phyloP scores from a whole-genome alignment of 2,888 invertebrate species.

The Ennomos fuscantarius region DNA sequence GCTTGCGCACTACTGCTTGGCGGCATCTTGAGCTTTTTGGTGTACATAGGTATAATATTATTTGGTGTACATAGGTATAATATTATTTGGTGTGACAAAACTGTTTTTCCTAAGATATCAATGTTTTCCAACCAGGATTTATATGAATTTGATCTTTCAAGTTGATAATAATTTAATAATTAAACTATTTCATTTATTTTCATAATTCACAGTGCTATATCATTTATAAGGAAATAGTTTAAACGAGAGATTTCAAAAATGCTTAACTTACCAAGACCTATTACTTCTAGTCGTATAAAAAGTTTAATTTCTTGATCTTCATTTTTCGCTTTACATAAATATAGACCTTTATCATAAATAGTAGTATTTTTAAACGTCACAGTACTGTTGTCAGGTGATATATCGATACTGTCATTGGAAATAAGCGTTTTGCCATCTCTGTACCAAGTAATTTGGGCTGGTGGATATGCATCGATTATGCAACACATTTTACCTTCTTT shows the following conservation, averaged over 20 bases:
- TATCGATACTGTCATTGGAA: constrained; percentile 1
- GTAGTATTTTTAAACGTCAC: constrained; percentile 15
- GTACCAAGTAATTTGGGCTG: constrained; percentile 27
- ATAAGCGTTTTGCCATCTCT: not conserved
- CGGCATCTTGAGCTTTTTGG: no score
- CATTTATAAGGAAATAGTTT: not conserved
- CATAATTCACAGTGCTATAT: no score
- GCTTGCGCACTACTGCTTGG: no score
- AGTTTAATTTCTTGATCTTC: not conserved
- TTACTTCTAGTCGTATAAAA: constrained; percentile 4
- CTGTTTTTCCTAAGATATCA: no score
- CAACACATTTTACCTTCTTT: constrained; percentile 20
- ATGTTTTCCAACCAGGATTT: no score
- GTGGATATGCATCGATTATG: constrained; percentile 28
- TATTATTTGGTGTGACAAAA: no score
- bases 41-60: no score
- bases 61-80: no score
- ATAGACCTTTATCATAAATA: constrained; percentile 15
- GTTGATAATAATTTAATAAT: no score
- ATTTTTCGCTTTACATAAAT: constrained; percentile 23
- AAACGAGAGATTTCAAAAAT: not conserved
- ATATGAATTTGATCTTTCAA: no score
- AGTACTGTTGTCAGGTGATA: constrained; percentile 8
- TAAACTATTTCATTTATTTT: no score
- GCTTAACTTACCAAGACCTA: constrained; percentile 19